phyloP scores from a whole-genome alignment of 2,113 vertebrate species.

The Onychostoma macrolepis region DNA sequence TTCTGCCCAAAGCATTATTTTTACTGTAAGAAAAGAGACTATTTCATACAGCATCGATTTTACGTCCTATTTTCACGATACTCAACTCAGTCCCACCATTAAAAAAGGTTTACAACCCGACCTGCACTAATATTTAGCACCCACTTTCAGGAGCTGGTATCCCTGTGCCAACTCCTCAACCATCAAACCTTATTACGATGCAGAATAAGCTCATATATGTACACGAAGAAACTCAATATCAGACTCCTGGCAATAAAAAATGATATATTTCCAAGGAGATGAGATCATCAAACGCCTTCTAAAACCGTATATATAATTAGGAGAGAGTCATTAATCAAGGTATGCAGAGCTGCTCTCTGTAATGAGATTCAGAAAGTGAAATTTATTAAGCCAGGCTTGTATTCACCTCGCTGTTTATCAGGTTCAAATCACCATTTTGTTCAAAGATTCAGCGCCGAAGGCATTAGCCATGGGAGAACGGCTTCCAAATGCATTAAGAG shows the following conservation, averaged over 20 bases:
- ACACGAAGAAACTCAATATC: constrained; percentile 54
- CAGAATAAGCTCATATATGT: constrained; percentile 50
- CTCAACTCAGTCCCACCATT: constrained; percentile 24
- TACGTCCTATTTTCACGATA: constrained; percentile 50
- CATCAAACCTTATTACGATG: constrained; percentile 41
- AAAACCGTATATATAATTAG: constrained; percentile 85
- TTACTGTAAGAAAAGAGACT: constrained; percentile 39
- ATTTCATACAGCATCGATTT: constrained; percentile 57
- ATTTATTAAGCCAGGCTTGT: constrained; percentile 83
- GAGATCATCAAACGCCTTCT: constrained; percentile 82
- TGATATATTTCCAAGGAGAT: constrained; percentile 71
- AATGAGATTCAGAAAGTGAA: constrained; percentile 87
- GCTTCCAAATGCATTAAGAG: background rate
- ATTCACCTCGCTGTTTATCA: constrained; percentile 87
- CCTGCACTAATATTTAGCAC: constrained; percentile 44
- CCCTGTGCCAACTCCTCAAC: constrained; percentile 33
- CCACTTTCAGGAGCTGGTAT: constrained; percentile 36
- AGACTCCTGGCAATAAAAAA: constrained; percentile 62
- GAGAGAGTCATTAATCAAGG: constrained; percentile 87
- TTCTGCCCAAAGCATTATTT: constrained; percentile 10
- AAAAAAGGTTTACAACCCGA: constrained; percentile 50
- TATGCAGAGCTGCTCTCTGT: constrained; percentile 84
- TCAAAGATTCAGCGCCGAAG: constrained; percentile 76
- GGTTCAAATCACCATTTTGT: constrained; percentile 83
- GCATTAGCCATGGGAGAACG: constrained; percentile 28